Conservation (phyloP, 2,797 vertebrate genomes). For the Fistularia commersonii region DNA sequence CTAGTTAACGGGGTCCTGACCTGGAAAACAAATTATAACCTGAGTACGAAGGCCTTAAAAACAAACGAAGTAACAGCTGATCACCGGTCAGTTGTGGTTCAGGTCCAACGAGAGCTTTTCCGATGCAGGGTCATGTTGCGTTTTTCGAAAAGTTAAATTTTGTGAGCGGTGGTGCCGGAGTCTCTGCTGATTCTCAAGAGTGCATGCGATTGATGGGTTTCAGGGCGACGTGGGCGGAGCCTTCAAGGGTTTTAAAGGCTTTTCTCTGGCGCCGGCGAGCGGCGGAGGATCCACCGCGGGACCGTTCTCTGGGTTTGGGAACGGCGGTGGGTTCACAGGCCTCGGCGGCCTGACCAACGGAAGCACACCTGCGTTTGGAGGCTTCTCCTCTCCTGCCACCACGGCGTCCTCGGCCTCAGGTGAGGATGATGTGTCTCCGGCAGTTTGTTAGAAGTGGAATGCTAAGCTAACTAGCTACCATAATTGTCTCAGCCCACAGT, state of each 20-base stretch:
- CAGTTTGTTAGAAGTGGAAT: neutral
- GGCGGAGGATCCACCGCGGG: constrained; percentile 10
- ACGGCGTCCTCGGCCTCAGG: constrained; percentile 41
- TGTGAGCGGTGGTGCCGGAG: too few species aligned
- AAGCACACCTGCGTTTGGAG: constrained; percentile 44
- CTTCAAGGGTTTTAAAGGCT: constrained; percentile 77
- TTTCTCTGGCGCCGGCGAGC: constrained; percentile 42
- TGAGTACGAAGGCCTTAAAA: too few species aligned
- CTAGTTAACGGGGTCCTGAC: too few species aligned
- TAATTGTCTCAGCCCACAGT: too few species aligned
- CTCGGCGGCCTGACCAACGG: constrained; percentile 69
- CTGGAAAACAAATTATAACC: too few species aligned
- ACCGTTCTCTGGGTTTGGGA: constrained; percentile 61
- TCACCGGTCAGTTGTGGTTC: neutral
- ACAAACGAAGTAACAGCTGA: too few species aligned
- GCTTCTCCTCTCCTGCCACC: constrained; percentile 46
- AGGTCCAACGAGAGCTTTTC: neutral
- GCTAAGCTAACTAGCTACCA: too few species aligned
- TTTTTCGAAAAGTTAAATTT: too few species aligned
- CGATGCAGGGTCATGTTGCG: too few species aligned
- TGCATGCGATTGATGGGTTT: constrained; percentile 2
- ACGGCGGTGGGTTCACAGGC: constrained; percentile 62
- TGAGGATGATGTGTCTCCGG: constrained; percentile 20
- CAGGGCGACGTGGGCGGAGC: constrained; percentile 60
- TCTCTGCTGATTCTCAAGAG: too few species aligned